A percentile compares a stretch with the other conserved stretches of the same genome.
phyloP scores from a whole-genome alignment of 2,113 vertebrate genomes.

The Ophiodon elongatus region DNA sequence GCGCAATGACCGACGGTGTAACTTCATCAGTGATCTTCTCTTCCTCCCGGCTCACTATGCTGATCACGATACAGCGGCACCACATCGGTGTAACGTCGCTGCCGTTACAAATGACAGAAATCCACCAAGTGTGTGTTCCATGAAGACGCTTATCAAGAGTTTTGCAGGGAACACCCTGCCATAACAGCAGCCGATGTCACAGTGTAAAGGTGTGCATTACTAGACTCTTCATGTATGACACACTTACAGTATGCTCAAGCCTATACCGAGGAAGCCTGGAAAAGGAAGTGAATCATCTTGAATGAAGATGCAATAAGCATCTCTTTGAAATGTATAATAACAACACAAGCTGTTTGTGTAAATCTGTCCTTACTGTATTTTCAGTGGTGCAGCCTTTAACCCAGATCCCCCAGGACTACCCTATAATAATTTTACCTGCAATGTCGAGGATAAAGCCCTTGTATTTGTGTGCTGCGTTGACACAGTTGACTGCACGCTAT shows the following conservation, averaged over 20 bases:
- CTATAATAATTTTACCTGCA: slow-evolving; percentile 5
- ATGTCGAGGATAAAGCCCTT: background rate
- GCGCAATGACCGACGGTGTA: too few relatives aligned
- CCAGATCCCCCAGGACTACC: background rate
- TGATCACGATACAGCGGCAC: too few relatives aligned
- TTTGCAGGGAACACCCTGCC: background rate
- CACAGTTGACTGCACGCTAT: background rate
- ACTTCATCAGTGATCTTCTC: too few relatives aligned
- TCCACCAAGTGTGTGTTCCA: background rate
- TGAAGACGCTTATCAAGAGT: background rate
- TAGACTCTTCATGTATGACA: background rate
- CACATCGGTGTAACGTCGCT: too few relatives aligned
- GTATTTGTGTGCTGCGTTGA: background rate
- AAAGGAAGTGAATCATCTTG: background rate
- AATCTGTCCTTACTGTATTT: background rate
- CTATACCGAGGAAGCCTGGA: background rate
- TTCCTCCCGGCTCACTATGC: too few relatives aligned
- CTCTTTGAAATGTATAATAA: background rate
- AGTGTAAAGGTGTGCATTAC: slow-evolving; percentile 2
- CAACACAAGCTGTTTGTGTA: background rate
- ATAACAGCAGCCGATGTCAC: slow-evolving; percentile 37
- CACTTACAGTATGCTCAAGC: background rate
- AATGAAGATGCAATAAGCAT: background rate
- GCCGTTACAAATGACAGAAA: too few relatives aligned
- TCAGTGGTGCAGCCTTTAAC: background rate